Evolutionary conservation across 1,140 invertebrate genomes (phyloP).

Genomic region (Brachionus paranguensis): DNA sequence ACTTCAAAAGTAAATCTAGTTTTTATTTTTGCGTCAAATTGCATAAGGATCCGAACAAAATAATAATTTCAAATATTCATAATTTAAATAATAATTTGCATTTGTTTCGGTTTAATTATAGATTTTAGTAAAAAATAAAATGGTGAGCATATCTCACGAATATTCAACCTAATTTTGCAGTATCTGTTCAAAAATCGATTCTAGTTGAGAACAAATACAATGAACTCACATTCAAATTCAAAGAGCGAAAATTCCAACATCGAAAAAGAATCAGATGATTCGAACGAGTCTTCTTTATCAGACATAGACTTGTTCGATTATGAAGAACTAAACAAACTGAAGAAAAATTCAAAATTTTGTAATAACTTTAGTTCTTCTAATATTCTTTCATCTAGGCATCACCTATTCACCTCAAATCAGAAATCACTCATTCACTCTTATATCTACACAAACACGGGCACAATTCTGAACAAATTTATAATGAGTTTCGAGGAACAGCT

Average conservation of each 20-base stretch:
- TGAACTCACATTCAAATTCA: background rate
- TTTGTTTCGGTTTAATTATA: background rate
- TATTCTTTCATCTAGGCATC: slow-evolving; percentile 10
- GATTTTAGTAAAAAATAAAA: background rate
- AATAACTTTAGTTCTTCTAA: slow-evolving; percentile 17
- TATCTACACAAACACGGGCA: slow-evolving; percentile 31
- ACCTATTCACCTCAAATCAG: slow-evolving; percentile 10
- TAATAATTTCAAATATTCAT: background rate
- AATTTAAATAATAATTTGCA: background rate
- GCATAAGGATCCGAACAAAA: background rate
- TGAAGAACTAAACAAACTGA: background rate
- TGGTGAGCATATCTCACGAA: background rate
- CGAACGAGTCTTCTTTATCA: background rate
- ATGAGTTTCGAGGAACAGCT: slow-evolving; percentile 34
- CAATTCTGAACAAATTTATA: slow-evolving; percentile 36
- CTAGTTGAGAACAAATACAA: background rate
- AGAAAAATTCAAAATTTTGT: background rate
- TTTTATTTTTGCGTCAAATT: background rate
- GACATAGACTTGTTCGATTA: slow-evolving; percentile 7
- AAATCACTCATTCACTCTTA: slow-evolving; percentile 10
- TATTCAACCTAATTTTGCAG: background rate
- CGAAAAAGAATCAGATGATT: background rate
- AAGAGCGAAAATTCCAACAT: background rate
- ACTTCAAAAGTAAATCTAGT: background rate
- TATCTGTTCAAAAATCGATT: background rate